Percentiles rank a stretch among this genome's conserved stretches.
Evolutionary conservation across 2,797 vertebrate species (phyloP).

Genomic region (Sorex maritimensis): DNA sequence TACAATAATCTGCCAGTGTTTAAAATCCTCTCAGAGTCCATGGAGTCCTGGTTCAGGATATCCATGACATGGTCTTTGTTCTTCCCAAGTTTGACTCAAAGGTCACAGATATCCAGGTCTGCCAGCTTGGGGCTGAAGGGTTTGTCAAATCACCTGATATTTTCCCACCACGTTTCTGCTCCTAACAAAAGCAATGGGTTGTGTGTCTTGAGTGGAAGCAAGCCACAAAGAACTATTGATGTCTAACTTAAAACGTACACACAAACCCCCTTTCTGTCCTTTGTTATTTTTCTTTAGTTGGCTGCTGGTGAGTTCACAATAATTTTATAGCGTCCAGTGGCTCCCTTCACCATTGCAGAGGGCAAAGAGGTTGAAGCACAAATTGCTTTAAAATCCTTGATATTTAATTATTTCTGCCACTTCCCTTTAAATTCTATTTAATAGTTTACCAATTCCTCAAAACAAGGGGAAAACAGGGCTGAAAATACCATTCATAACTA

Average conservation of each 20-base stretch:
- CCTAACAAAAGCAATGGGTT: conserved; percentile 52
- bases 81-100: conserved; percentile 74
- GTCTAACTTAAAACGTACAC: conserved; percentile 37
- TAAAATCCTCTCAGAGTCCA: conserved; percentile 58
- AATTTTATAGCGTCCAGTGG: background rate
- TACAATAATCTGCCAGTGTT: conserved; percentile 63
- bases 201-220: conserved; percentile 12
- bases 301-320: background rate
- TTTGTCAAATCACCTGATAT: conserved; percentile 70
- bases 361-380: background rate
- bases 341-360: background rate
- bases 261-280: background rate
- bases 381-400: conserved; percentile 46
- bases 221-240: conserved; percentile 50
- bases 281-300: conserved; percentile 58
- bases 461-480: background rate
- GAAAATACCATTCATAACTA: background rate
- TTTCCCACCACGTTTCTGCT: conserved; percentile 58
- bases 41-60: conserved; percentile 59
- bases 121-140: conserved; percentile 62
- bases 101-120: conserved; percentile 54
- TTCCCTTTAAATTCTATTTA: conserved; percentile 44
- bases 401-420: background rate
- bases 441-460: background rate
- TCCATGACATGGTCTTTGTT: conserved; percentile 61